Base-by-base conservation (phyloP, 2,113 vertebrate genomes). In the Galemys pyrenaicus region DNA sequence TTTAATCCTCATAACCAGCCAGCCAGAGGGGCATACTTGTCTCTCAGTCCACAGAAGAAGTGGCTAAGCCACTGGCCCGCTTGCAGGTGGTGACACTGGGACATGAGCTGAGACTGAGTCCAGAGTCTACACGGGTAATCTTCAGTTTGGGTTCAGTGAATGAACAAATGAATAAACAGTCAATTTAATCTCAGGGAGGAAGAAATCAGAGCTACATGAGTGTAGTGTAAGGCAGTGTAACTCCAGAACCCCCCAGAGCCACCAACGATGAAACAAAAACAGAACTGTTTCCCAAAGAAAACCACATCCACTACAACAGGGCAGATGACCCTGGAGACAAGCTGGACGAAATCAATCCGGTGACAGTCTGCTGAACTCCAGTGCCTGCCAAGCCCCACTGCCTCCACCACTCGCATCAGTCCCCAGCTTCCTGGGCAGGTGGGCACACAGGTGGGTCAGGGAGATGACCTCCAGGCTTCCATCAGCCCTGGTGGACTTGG, bases 271-370 rank as follows among this genome's bases (percentile, higher is more conserved):
- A 93, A 95, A 49, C 71, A 84, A 82, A 95, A 94, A 62, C 64
- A 95, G 44, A 75, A 60, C 58, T 79, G 78, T n/a, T 68, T 94
- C 75, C 60, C 83, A 77, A 71, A 92, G 65, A 68, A 94, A 95
- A 83, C 41, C 32, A 3, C 60, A 62, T 82, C 46, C 65, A 54
- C 74, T 37, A 32, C 70, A 46, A 56, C 16, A 84, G 84, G 54
- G 30, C 77, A 87, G 70, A 91, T 68, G 93, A 94, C 46, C 80
- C 79, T 11, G 37, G 28, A 96, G 87, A 91, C 80, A 75, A 95
- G 41, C 87, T 87, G 26, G 71, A n/a, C 4, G 9, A 37, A 60
- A 11, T 39, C 65, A 35, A 44, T 28, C 70, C 20, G 79, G 3
- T 46, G 39, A 44, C 49, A 54, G 41, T 24, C 51, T 83, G 73